Base-by-base conservation (phyloP, 2,797 vertebrate genomes). In the Premnoplex brunnescens region DNA sequence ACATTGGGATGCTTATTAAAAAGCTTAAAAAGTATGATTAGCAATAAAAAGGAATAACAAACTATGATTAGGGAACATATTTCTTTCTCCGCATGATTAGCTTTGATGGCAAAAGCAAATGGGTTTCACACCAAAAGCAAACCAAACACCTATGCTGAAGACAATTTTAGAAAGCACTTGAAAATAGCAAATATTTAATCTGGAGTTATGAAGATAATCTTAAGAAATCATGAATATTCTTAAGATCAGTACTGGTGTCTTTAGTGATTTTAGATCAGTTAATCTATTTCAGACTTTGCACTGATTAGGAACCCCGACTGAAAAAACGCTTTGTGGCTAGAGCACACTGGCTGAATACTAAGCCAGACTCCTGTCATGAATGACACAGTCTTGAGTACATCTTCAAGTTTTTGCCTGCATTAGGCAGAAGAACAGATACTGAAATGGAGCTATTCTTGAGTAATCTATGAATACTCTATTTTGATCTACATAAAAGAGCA, bases 161-260 rank as follows among this genome's bases (percentile, higher is more conserved):
- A 46, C 41, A 68, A 84, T 90, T 93, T 92, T 84, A 90, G 76
- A 78, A 84, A 78, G 58, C 22, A 39, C n/a, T 91, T 78, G 32
- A 56, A 92, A 91, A 80, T 54, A 77, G n/a, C 46, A 94, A 84
- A 79, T 83, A 93, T 83, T 96, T 85, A 69, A 88, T 58, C n/a
- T 66, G 32, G 67, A 91, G 24, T 67, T 85, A 43, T 24, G 14
- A 89, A 85, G 85, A 54, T 59, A 56, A n/a, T 58, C 58, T 80
- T 60, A 85, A 89, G 67, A 85, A 85, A 77, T 77, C n/a, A 62
- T 80, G 80, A 71, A 44, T 89, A 91, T 85, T 89, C 62, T 85
- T 82, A 55, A 64, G 28, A n/a, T 56, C 76, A 18, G 10, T 83
- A 41, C n/a, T 58, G 28, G 28, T 92, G 26, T 66, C 85, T 83